Conservation (phyloP, 2,888 invertebrate species). For the Apoda limacodes region DNA sequence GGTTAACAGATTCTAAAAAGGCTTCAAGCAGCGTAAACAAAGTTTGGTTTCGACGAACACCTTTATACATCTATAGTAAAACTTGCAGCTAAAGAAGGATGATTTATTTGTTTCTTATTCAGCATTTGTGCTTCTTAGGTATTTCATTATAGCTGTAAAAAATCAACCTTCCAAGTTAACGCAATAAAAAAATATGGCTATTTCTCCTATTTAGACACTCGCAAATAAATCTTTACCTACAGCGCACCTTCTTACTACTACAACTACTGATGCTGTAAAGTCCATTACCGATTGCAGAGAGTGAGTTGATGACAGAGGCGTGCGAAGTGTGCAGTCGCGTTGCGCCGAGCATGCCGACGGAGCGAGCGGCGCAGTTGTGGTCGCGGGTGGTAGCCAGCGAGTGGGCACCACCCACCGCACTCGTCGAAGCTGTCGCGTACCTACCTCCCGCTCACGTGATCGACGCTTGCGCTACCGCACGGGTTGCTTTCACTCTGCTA, state of each 20-base stretch:
- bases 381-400: slow-evolving; percentile 29
- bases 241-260: background rate
- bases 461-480: slow-evolving; percentile 28
- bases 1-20: too few species aligned
- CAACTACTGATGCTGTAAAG: background rate
- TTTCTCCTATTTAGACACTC: too few species aligned
- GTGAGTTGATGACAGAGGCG: slow-evolving; percentile 31
- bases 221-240: too few species aligned
- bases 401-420: slow-evolving; percentile 32
- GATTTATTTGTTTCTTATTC: too few species aligned
- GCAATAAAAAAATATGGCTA: too few species aligned
- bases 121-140: too few species aligned
- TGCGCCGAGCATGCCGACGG: slow-evolving; percentile 33
- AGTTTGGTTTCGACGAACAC: too few species aligned
- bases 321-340: slow-evolving; percentile 40
- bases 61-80: too few species aligned
- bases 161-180: too few species aligned
- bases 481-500: slow-evolving; percentile 31
- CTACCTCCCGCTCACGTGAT: slow-evolving; percentile 38
- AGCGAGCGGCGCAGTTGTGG: slow-evolving; percentile 36
- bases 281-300: background rate
- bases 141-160: too few species aligned
- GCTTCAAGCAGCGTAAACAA: too few species aligned
- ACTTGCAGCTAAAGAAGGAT: too few species aligned
- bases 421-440: slow-evolving; percentile 42